Evolutionary conservation across 1,140 invertebrate species (phyloP), one percentile per base, ranked within the genome.

Genomic region (Drosophila malerkotliana): DNA sequence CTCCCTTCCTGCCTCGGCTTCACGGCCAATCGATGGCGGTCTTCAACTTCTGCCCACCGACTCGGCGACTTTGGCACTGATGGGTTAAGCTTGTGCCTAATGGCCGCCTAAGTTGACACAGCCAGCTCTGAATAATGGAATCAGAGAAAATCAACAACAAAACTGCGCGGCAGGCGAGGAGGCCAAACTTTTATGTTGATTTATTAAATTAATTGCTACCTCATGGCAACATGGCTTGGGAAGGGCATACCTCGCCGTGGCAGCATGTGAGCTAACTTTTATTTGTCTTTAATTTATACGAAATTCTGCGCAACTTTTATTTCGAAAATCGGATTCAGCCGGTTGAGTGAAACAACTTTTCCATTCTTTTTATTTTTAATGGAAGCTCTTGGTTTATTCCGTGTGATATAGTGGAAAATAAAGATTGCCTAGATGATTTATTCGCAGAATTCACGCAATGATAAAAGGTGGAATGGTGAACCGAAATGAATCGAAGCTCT

Each of bases 181-280:
- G 41, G 62, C 51, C 66, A 87, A 87, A 87, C 44, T 88, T 87
- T 82, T 76, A 66, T 87, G 83, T 87, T 87, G 83, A 87, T 87
- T 87, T 88, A 88, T 87, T 87, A 87, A 87, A 87, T 87, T 87
- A 87, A 87, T 88, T 87, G 83, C 83, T 77, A 72, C 82, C 83
- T 72, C 78, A 72, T 82, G 71, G 32, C 44, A 34, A 26, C 69
- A 60, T 53, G 59, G 45, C 24, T 10, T 14, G 7, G 32, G 24
- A 41, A 39, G 14, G 47, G 28, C 9, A 14, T 24, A 37, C 26
- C 61, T 44, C 18, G 21, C 41, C 34, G 67, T 47, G 55, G 48
- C 52, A 32, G 44, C 55, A 73, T 62, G 62, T 57, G 62, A 66
- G 48, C 55, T 71, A 63, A 59, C 83, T 66, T 87, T 87, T 87